Conservation (phyloP, 1,140 invertebrate species). For the Orchestia grillus region DNA sequence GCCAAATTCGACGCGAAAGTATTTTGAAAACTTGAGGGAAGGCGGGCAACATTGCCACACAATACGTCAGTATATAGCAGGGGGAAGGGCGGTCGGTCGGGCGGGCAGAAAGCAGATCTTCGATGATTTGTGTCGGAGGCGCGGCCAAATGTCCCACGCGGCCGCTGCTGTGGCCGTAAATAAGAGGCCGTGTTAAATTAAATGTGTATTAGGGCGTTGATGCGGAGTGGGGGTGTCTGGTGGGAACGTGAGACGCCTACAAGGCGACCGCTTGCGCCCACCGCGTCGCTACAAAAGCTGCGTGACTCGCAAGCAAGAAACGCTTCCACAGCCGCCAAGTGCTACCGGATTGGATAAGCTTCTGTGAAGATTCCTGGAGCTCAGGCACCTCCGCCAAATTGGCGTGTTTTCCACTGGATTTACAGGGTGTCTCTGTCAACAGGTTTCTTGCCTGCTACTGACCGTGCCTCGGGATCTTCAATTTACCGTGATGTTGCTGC, state of each 20-base stretch:
- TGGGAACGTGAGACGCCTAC: slow-evolving; percentile 26
- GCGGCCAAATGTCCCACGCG: slow-evolving; percentile 13
- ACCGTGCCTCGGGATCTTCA: not conserved
- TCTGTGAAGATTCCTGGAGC: not conserved
- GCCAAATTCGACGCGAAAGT: not conserved
- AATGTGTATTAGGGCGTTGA: slow-evolving; percentile 56
- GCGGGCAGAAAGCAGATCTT: not conserved
- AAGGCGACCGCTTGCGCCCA: not conserved
- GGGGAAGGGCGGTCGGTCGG: too few relatives aligned
- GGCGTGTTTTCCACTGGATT: slow-evolving; percentile 23
- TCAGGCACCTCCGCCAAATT: not conserved
- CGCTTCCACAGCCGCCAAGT: not conserved
- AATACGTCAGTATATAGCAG: not conserved
- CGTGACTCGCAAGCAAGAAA: slow-evolving; percentile 26
- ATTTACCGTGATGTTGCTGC: not conserved
- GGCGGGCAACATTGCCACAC: not conserved
- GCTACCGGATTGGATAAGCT: not conserved
- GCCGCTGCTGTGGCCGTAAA: slow-evolving; percentile 40
- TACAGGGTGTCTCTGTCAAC: not conserved
- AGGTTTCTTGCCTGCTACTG: not conserved
- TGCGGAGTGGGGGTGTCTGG: slow-evolving; percentile 46
- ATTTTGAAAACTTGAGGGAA: not conserved
- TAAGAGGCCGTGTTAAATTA: slow-evolving; percentile 47
- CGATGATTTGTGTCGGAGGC: slow-evolving; percentile 18
- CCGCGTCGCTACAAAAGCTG: not conserved